phyloP scores from a whole-genome alignment of 2,888 invertebrate genomes.

The Drosophila eohydei region DNA sequence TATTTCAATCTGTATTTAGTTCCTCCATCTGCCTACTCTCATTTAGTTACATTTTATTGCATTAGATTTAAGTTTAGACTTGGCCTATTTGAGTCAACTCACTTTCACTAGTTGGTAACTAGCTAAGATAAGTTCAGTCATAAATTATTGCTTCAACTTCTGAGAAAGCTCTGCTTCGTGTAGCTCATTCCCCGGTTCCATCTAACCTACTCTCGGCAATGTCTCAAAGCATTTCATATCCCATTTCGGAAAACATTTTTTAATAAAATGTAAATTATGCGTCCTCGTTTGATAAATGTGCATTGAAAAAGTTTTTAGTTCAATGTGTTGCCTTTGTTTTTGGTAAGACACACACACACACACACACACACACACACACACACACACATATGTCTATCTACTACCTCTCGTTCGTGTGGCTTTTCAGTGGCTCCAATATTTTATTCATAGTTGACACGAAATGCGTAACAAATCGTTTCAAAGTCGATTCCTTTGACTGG shows the following conservation, averaged over 20 bases:
- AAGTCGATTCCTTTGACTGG: slow-evolving; percentile 61
- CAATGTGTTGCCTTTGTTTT: slow-evolving; percentile 56
- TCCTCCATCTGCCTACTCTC: no score
- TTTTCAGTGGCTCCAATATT: slow-evolving; percentile 74
- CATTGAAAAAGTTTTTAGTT: slow-evolving; percentile 72
- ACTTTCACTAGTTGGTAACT: background rate
- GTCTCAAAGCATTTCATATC: slow-evolving; percentile 18
- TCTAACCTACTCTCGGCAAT: background rate
- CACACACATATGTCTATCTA: slow-evolving; percentile 3
- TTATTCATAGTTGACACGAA: slow-evolving; percentile 80
- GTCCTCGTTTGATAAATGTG: slow-evolving; percentile 73
- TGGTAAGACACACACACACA: background rate
- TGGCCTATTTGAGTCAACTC: no score
- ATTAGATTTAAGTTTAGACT: no score
- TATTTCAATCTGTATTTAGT: no score
- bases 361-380: background rate
- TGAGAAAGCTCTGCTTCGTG: background rate
- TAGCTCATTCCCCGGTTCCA: slow-evolving; percentile 23
- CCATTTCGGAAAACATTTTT: slow-evolving; percentile 53
- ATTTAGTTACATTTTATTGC: no score
- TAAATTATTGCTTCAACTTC: background rate
- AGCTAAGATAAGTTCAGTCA: background rate
- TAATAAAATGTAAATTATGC: slow-evolving; percentile 79
- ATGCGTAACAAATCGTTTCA: slow-evolving; percentile 79
- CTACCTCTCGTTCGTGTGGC: slow-evolving; percentile 42